These are phyloP conservation scores for Etheostoma nigrum DNA, from an alignment of 2,797 vertebrate species.

Conservation along the genomic window DNA sequence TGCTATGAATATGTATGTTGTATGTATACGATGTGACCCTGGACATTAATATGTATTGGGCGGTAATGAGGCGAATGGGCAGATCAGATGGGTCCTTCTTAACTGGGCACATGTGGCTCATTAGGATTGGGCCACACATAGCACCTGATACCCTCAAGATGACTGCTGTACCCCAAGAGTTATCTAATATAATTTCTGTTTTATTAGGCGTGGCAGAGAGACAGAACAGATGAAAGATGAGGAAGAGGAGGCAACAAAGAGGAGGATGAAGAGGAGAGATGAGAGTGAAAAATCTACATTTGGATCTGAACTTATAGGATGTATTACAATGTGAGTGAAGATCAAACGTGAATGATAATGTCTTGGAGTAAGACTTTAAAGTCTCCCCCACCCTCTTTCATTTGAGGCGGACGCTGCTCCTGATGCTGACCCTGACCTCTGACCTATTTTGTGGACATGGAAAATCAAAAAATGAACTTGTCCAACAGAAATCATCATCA, in stretches of 20 bases:
- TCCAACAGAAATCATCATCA: constrained; percentile 18
- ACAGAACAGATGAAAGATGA: neutral
- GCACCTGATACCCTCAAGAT: constrained; percentile 81
- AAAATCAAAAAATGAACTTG: neutral
- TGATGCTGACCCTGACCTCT: constrained; percentile 24
- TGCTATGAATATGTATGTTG: constrained; percentile 83
- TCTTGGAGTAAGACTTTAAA: constrained; percentile 18
- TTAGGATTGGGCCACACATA: constrained; percentile 70
- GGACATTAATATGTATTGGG: constrained; percentile 85
- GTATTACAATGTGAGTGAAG: constrained; percentile 5
- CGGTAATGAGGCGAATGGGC: constrained; percentile 82
- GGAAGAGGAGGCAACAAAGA: neutral
- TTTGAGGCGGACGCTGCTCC: neutral
- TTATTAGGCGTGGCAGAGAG: constrained; percentile 20
- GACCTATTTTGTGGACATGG: constrained; percentile 17
- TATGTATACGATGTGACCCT: constrained; percentile 83
- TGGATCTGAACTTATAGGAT: constrained; percentile 14
- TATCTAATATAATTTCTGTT: constrained; percentile 59
- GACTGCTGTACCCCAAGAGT: constrained; percentile 61
- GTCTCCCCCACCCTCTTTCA: neutral
- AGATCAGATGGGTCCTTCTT: constrained; percentile 83
- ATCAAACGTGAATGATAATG: constrained; percentile 15
- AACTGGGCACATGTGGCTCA: constrained; percentile 86
- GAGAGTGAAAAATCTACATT: constrained; percentile 27
- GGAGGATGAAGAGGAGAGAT: neutral